Percentiles rank a stretch among this genome's conserved stretches.
Evolutionary conservation across 2,797 vertebrate species (phyloP).

Genomic region (Coregonus sp.): DNA sequence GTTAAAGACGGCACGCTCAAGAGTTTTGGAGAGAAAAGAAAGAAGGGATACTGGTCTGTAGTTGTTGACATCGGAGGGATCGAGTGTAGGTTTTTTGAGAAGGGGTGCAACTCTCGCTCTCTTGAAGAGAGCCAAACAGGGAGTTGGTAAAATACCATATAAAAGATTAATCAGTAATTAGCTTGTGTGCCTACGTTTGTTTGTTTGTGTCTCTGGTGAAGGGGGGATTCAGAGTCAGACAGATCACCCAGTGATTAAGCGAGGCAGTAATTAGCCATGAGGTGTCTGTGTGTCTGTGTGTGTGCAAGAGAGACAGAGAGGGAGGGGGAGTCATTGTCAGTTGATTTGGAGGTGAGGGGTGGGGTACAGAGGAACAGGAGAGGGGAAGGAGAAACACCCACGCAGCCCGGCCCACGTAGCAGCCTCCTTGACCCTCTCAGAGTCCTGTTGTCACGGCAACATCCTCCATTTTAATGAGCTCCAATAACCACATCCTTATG

Average conservation of each 20-base stretch:
- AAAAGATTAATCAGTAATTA: conserved; percentile 80
- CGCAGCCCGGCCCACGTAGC: conserved; percentile 38
- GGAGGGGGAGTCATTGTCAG: conserved; percentile 19
- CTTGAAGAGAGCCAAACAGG: conserved; percentile 46
- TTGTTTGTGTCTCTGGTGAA: conserved; percentile 39
- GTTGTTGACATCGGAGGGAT: no score
- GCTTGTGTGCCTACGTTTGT: conserved; percentile 60
- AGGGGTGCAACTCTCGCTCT: no score
- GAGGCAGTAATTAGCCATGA: conserved; percentile 66
- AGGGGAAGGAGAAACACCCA: conserved; percentile 38
- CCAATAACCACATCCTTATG: conserved; percentile 73
- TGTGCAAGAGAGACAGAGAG: conserved; percentile 7
- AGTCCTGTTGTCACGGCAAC: conserved; percentile 68
- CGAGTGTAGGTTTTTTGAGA: no score
- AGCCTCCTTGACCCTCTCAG: conserved; percentile 64
- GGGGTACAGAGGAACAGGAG: conserved; percentile 45
- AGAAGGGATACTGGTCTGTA: no score
- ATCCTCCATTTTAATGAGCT: conserved; percentile 79
- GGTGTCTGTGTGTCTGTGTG: conserved; percentile 16
- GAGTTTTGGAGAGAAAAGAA: no score
- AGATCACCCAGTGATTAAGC: conserved; percentile 70
- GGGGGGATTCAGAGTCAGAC: conserved; percentile 52
- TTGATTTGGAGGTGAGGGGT: conserved; percentile 66
- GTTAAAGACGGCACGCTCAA: no score
- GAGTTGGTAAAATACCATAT: conserved; percentile 70